Evolutionary conservation across 2,888 invertebrate species (phyloP), one percentile per base, ranked within the genome.

Genomic region (Eurytoma adleriae): DNA sequence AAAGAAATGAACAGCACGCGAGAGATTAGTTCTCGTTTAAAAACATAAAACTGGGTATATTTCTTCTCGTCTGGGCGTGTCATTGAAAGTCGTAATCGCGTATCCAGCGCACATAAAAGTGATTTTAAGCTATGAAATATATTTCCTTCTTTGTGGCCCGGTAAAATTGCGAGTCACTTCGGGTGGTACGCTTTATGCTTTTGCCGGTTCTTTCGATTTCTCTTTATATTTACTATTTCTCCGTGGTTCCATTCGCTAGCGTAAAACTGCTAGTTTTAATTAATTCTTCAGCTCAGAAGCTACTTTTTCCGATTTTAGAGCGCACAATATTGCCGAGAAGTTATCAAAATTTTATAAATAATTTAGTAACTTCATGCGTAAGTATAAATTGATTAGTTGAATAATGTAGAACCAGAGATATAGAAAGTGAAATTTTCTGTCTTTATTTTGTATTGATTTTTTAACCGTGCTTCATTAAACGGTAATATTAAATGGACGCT

Each of bases 51-150:
- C 64, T 78, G 72, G 50, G 68, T 75, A 76, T 71, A 69, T 80
- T 72, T 83, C 82, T 79, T 80, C 71, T 84, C 84, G 83, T 85
- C 81, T 79, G 85, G 73, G 83, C 83, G 82, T 81, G 82, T 82
- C 83, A 78, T 83, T 82, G 73, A n/a, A 72, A 85, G 85, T 86
- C 87, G 85, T 87, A 87, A 87, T 88, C 84, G 85, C 85, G 83
- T 86, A 86, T 87, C 85, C 85, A 82, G 80, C 79, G 79, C 83
- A 83, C 86, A 86, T 88, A 88, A 88, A 88, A 86, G 82, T 85
- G 86, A 88, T 89, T 88, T 86, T 83, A 84, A 86, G 82, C 86
- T 85, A 86, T 88, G 87, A 88, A 88, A 86, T 84, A 77, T 80
- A 84, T 82, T 69, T 78, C 80, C 84, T 85, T 85, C 82, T 83